A percentile compares a stretch with the other conserved stretches of the same genome.
phyloP scores from a whole-genome alignment of 2,797 vertebrate genomes.

The Pantherophis alleghaniensis region DNA sequence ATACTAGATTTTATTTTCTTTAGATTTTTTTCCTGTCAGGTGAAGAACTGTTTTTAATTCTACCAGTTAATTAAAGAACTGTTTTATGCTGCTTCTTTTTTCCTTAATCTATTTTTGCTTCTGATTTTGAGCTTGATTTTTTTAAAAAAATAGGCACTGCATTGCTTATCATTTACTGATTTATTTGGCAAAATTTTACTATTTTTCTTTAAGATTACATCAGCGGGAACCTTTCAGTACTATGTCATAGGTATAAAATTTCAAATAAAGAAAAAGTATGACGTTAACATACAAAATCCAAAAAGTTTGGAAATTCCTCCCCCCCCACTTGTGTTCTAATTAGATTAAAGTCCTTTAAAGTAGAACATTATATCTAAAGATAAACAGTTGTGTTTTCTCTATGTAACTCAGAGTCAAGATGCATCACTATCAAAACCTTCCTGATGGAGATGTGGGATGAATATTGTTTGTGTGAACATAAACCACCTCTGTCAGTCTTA shows the following conservation, averaged over 20 bases:
- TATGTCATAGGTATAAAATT: not conserved
- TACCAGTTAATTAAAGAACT: not conserved
- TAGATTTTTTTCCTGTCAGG: not conserved
- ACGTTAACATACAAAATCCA: not conserved
- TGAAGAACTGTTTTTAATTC: not conserved
- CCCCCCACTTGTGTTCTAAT: not conserved
- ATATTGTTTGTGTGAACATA: not conserved
- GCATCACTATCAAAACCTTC: not conserved
- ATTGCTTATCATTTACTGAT: not conserved
- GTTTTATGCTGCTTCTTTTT: not conserved
- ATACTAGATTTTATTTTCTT: not conserved
- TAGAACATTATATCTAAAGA: not conserved
- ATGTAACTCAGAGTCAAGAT: not conserved
- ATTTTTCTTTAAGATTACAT: not conserved
- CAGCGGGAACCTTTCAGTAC: not conserved
- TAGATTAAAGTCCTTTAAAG: not conserved
- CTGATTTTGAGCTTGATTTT: not conserved
- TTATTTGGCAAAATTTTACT: not conserved
- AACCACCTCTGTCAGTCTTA: not conserved
- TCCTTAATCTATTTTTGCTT: not conserved
- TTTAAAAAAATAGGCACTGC: not conserved
- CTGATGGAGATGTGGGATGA: not conserved
- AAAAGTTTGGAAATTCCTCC: not conserved
- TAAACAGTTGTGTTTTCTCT: not conserved
- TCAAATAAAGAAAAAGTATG: not conserved